phyloP scores from a whole-genome alignment of 1,140 invertebrate genomes.

The Nasonia vitripennis region DNA sequence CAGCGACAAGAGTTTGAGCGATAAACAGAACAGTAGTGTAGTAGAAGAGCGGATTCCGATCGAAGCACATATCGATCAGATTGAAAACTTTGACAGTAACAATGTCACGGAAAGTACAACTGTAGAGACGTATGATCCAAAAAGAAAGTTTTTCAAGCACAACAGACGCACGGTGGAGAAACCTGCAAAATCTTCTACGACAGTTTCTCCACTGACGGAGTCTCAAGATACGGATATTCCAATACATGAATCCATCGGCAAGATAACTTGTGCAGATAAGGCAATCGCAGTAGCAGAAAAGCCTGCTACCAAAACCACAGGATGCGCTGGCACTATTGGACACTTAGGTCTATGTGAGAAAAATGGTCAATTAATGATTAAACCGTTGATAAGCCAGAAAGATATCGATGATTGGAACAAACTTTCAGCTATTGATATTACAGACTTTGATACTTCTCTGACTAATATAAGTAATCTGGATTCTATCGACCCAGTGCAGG shows the following conservation, averaged over 20 bases:
- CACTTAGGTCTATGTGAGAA: neutral
- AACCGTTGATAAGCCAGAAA: neutral
- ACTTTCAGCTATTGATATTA: neutral
- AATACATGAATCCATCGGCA: neutral
- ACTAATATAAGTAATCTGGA: neutral
- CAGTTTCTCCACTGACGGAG: neutral
- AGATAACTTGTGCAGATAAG: neutral
- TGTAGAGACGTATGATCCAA: neutral
- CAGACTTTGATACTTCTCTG: neutral
- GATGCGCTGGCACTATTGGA: neutral
- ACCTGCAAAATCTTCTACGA: neutral
- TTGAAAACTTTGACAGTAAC: neutral
- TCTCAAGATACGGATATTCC: no score
- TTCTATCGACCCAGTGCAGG: neutral
- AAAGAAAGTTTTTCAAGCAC: constrained; percentile 19
- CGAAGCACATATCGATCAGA: neutral
- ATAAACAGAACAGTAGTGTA: neutral
- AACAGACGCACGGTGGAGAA: neutral
- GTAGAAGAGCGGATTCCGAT: neutral
- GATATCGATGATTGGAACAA: neutral
- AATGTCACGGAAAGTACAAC: neutral
- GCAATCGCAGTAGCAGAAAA: neutral
- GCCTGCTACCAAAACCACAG: neutral
- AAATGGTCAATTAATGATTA: neutral
- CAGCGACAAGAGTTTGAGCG: neutral